Conservation (phyloP, 2,888 invertebrate species). For the Dryobotodes eremita region DNA sequence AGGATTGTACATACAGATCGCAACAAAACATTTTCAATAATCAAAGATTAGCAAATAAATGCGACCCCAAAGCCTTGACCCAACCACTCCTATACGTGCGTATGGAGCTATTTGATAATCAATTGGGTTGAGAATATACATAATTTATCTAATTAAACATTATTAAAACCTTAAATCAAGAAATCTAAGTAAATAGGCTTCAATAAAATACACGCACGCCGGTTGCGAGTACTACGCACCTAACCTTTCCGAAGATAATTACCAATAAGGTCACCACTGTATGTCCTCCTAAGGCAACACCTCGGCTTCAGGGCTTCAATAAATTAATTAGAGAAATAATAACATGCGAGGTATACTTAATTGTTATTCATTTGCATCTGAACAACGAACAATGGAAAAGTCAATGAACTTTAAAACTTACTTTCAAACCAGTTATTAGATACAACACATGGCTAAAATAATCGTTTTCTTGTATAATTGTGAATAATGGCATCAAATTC, state of each 20-base stretch:
- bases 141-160: background rate
- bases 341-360: conserved; percentile 32
- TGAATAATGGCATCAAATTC: conserved; percentile 62
- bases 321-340: background rate
- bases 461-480: conserved; percentile 17
- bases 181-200: background rate
- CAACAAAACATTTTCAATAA: background rate
- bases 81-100: background rate
- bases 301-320: too few species aligned
- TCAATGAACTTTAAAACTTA: conserved; percentile 49
- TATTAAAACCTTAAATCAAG: background rate
- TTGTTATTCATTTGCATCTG: conserved; percentile 2
- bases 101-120: background rate
- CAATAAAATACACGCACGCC: background rate
- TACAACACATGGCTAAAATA: conserved; percentile 35
- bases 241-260: too few species aligned
- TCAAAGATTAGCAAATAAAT: background rate
- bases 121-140: background rate
- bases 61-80: background rate
- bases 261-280: too few species aligned
- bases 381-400: background rate
- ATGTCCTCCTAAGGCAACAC: too few species aligned
- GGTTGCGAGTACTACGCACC: too few species aligned
- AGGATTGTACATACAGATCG: background rate
- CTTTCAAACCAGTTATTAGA: conserved; percentile 52